Percentiles rank a stretch among this genome's conserved stretches.
These are phyloP conservation scores for Microtus richardsoni DNA, from an alignment of 2,113 vertebrate genomes.

Conservation along the genomic window DNA sequence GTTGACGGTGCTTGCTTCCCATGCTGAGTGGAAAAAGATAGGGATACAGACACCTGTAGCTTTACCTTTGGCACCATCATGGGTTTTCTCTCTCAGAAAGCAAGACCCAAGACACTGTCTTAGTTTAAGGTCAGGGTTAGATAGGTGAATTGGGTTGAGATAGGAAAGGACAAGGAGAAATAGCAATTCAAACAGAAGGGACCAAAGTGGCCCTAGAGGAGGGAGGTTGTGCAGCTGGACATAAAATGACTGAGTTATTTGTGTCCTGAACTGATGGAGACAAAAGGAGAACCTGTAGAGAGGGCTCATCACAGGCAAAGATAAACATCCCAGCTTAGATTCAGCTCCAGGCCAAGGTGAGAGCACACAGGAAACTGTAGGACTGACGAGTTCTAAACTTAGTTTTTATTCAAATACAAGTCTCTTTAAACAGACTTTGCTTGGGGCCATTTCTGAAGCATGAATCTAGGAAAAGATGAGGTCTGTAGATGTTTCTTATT, in stretches of 20 bases:
- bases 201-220: neutral
- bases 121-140: neutral
- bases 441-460: conserved; percentile 49
- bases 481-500: neutral
- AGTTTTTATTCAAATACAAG: conserved; percentile 31
- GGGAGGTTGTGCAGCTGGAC: rapidly evolving
- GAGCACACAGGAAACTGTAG: neutral
- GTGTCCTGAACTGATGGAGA: neutral
- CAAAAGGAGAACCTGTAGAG: neutral
- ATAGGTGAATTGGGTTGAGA: neutral
- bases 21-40: neutral
- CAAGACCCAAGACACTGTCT: neutral
- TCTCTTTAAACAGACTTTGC: conserved; percentile 35
- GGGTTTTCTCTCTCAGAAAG: neutral
- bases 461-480: neutral
- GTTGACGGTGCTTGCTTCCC: neutral
- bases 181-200: neutral
- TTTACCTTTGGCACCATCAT: rapidly evolving
- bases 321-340: neutral
- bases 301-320: neutral
- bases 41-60: neutral
- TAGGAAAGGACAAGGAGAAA: neutral
- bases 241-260: neutral
- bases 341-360: neutral
- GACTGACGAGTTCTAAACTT: neutral